Percentiles rank a stretch among this genome's conserved stretches.
phyloP scores from a whole-genome alignment of 1,140 invertebrate species.

The Pseudomyrmex concolor region DNA sequence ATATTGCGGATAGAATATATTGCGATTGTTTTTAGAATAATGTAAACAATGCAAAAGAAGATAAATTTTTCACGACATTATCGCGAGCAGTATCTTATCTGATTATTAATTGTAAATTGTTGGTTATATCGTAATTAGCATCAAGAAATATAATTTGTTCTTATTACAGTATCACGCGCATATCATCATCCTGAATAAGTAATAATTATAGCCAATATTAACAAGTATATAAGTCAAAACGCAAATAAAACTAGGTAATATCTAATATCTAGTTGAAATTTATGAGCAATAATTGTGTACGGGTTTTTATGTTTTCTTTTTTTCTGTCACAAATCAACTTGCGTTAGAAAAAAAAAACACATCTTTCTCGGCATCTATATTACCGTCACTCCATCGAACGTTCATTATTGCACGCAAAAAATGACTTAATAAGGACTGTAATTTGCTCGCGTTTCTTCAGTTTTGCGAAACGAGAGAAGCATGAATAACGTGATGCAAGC shows the following conservation, averaged over 20 bases:
- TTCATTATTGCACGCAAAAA: background rate
- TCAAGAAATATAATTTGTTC: background rate
- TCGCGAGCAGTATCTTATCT: background rate
- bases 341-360: background rate
- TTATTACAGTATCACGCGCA: background rate
- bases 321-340: background rate
- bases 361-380: background rate
- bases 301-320: background rate
- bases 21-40: too few species aligned
- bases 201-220: background rate
- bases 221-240: background rate
- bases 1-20: too few species aligned
- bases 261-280: background rate
- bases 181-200: background rate
- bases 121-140: background rate
- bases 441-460: background rate
- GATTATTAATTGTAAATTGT: background rate
- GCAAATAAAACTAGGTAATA: background rate
- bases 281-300: too few species aligned
- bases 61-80: background rate
- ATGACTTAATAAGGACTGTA: background rate
- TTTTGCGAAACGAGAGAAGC: conserved; percentile 29
- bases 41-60: too few species aligned
- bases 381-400: background rate
- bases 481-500: background rate